phyloP scores from a whole-genome alignment of 2,113 vertebrate genomes.

The Colossoma macropomum region DNA sequence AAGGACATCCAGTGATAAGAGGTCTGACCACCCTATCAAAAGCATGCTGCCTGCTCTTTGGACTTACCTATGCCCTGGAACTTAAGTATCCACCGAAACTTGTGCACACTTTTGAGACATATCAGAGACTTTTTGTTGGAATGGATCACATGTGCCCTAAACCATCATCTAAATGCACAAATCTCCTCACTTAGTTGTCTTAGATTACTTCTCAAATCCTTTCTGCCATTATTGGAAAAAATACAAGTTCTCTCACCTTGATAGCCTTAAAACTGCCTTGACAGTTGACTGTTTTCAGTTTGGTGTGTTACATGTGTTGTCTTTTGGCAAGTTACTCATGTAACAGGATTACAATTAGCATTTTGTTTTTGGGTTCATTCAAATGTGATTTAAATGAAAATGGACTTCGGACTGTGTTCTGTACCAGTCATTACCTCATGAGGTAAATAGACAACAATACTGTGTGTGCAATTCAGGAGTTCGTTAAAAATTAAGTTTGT shows the following conservation, averaged over 20 bases:
- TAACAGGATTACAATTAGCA: neutral
- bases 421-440: conserved; percentile 9
- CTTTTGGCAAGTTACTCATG: neutral
- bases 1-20: conserved; percentile 9
- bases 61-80: conserved; percentile 29
- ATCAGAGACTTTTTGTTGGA: conserved; percentile 6
- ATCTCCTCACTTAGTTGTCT: conserved; percentile 5
- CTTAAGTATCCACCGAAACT: conserved; percentile 32
- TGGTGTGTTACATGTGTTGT: no score
- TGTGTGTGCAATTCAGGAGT: conserved; percentile 4
- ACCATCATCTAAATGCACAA: conserved; percentile 16
- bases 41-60: conserved; percentile 24
- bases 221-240: neutral
- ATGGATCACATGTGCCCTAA: neutral
- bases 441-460: conserved; percentile 9
- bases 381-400: conserved; percentile 10
- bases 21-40: neutral
- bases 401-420: conserved; percentile 23
- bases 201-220: conserved; percentile 11
- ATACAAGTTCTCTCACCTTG: neutral
- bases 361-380: conserved; percentile 9
- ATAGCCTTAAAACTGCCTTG: no score
- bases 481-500: neutral
- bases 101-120: conserved; percentile 15
- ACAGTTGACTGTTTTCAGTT: no score